Evolutionary conservation across 2,797 vertebrate genomes (phyloP).

Genomic region (Melanotaenia maccullochi): DNA sequence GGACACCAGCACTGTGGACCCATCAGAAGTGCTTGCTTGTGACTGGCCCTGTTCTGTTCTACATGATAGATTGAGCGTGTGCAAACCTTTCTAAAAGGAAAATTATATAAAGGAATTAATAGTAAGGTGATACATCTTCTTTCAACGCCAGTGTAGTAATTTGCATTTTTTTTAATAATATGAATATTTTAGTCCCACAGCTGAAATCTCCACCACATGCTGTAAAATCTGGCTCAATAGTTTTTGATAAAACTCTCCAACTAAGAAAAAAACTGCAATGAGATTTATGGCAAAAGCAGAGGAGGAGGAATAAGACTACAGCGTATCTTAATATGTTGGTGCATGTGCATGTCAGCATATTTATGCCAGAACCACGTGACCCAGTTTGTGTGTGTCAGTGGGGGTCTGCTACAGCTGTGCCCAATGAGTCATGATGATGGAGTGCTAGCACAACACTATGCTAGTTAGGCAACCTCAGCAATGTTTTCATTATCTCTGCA

Average conservation of each 20-base stretch:
- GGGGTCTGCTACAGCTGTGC: conserved; percentile 32
- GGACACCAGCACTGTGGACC: conserved; percentile 16
- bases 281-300: not conserved
- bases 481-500: conserved; percentile 45
- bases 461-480: conserved; percentile 51
- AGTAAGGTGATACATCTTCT: not conserved
- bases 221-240: not conserved
- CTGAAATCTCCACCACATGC: not conserved
- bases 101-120: conserved; percentile 2
- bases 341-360: conserved; percentile 42
- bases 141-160: not conserved
- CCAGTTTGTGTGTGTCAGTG: conserved; percentile 13
- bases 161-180: not conserved
- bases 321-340: conserved; percentile 12
- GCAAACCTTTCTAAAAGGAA: not conserved
- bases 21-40: conserved; percentile 35
- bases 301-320: not conserved
- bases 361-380: conserved; percentile 8
- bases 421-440: conserved; percentile 69
- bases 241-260: not conserved
- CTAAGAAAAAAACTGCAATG: not conserved
- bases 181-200: not conserved
- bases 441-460: conserved; percentile 40
- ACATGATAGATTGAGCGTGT: conserved; percentile 39
- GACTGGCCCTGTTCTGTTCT: conserved; percentile 66